Conservation (phyloP, 2,797 vertebrate species). For the Avahi laniger region DNA sequence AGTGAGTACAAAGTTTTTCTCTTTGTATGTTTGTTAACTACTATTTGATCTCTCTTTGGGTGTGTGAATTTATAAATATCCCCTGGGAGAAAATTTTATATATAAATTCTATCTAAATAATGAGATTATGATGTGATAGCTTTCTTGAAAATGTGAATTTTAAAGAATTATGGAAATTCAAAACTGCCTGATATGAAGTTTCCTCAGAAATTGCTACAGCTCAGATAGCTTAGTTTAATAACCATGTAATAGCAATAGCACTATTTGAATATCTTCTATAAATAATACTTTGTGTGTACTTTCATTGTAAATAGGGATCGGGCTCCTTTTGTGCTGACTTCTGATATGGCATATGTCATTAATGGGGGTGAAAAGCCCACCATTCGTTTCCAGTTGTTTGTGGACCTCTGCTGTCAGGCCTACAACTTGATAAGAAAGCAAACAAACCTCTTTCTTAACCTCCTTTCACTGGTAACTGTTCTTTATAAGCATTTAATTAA, state of each 20-base stretch:
- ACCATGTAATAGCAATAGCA: not conserved
- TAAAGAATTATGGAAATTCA: conserved; percentile 18
- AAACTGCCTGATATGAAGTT: not conserved
- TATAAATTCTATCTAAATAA: conserved; percentile 12
- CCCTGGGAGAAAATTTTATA: not conserved
- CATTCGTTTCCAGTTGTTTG: conserved; percentile 98
- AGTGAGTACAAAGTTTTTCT: conserved; percentile 28
- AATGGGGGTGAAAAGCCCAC: conserved; percentile 98
- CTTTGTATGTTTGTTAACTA: not conserved
- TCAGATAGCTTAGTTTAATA: conserved; percentile 43
- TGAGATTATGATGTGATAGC: conserved; percentile 19
- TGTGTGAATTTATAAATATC: conserved; percentile 25
- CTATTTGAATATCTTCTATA: conserved; percentile 17
- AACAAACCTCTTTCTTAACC: conserved; percentile 95
- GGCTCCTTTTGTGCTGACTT: conserved; percentile 97
- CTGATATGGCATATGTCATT: conserved; percentile 99
- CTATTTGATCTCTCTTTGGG: conserved; percentile 34
- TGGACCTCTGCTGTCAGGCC: conserved; percentile 97
- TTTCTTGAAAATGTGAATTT: conserved; percentile 58
- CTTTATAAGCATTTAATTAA: conserved; percentile 14
- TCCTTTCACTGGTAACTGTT: conserved; percentile 93
- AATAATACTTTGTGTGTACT: conserved; percentile 19
- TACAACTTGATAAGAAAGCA: conserved; percentile 98
- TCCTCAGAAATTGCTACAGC: not conserved
- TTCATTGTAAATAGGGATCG: conserved; percentile 90